A percentile compares a stretch with the other conserved stretches of the same genome.
Conservation (phyloP, 92 coral and sea anemone species). For the Diadumene lineata region DNA sequence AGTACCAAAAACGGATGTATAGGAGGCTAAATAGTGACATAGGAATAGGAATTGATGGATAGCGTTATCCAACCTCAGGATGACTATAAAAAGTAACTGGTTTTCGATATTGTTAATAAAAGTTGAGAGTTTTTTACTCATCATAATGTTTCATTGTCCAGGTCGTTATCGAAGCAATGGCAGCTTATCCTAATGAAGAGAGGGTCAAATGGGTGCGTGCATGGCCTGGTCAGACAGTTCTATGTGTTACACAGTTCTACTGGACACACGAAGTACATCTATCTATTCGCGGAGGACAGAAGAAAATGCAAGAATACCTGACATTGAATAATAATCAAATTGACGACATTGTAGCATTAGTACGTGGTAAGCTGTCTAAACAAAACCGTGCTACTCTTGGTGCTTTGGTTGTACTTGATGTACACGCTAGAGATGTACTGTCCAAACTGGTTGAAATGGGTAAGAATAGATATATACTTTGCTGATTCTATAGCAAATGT, state of each 20-base stretch:
- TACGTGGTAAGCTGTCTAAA: slow-evolving; percentile 78
- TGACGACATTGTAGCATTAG: slow-evolving; percentile 69
- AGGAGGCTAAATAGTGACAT: too few species aligned
- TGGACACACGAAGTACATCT: slow-evolving; percentile 96
- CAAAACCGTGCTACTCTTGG: slow-evolving; percentile 86
- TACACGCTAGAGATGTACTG: slow-evolving; percentile 84
- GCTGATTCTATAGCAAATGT: background rate
- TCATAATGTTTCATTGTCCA: slow-evolving; percentile 4
- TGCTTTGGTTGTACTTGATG: slow-evolving; percentile 84
- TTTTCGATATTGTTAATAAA: background rate
- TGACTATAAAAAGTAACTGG: background rate
- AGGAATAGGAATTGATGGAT: background rate
- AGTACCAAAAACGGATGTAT: too few species aligned
- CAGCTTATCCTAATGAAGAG: slow-evolving; percentile 70
- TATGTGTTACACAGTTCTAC: slow-evolving; percentile 88
- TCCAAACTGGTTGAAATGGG: slow-evolving; percentile 67
- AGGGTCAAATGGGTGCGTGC: slow-evolving; percentile 92
- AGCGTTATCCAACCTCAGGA: background rate
- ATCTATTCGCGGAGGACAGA: slow-evolving; percentile 83
- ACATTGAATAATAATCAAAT: slow-evolving; percentile 74
- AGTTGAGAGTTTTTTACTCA: background rate
- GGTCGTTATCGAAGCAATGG: slow-evolving; percentile 93
- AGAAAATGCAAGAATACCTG: slow-evolving; percentile 84
- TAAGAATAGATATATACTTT: slow-evolving; percentile 11
- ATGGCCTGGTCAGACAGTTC: slow-evolving; percentile 98